A percentile compares a stretch with the other conserved stretches of the same genome.
Evolutionary conservation across 2,888 invertebrate genomes (phyloP).

Genomic region (Merodon equestris): DNA sequence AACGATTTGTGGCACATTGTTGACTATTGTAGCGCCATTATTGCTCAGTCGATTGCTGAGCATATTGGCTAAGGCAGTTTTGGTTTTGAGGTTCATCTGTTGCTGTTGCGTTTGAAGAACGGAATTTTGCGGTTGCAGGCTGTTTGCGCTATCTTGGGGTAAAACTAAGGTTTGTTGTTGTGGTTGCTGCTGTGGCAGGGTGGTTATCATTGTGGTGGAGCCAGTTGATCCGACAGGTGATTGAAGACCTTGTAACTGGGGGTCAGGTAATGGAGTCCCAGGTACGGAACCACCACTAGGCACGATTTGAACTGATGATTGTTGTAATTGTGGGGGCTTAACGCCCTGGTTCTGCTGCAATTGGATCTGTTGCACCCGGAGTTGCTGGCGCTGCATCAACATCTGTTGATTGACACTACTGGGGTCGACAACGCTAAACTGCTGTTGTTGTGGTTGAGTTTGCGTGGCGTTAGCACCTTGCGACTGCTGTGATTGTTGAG

Average conservation of each 20-base stretch:
- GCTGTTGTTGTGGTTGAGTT: slow-evolving; percentile 72
- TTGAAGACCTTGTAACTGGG: slow-evolving; percentile 61
- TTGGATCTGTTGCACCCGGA: slow-evolving; percentile 76
- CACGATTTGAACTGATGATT: slow-evolving; percentile 76
- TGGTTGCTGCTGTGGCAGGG: slow-evolving; percentile 75
- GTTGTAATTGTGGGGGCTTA: slow-evolving; percentile 71
- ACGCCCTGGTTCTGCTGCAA: slow-evolving; percentile 71
- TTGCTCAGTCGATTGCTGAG: slow-evolving; percentile 88
- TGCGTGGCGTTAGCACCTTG: slow-evolving; percentile 51
- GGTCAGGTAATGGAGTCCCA: slow-evolving; percentile 70
- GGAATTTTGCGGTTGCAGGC: slow-evolving; percentile 74
- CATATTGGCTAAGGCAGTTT: slow-evolving; percentile 97
- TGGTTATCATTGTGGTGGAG: slow-evolving; percentile 71
- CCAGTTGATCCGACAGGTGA: slow-evolving; percentile 60
- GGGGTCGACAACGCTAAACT: slow-evolving; percentile 71
- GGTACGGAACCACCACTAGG: slow-evolving; percentile 72
- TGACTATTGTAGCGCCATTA: slow-evolving; percentile 76
- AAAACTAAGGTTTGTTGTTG: slow-evolving; percentile 69
- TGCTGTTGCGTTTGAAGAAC: slow-evolving; percentile 82
- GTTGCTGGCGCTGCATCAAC: slow-evolving; percentile 75
- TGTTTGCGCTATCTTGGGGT: slow-evolving; percentile 63
- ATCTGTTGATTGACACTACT: slow-evolving; percentile 77
- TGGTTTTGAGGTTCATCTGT: slow-evolving; percentile 88
- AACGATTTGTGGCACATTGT: slow-evolving; percentile 69
- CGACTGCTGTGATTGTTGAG: slow-evolving; percentile 72